Evolutionary conservation across 2,888 invertebrate genomes (phyloP), one percentile per base, ranked within the genome.

Genomic region (Parnassius mnemosyne): DNA sequence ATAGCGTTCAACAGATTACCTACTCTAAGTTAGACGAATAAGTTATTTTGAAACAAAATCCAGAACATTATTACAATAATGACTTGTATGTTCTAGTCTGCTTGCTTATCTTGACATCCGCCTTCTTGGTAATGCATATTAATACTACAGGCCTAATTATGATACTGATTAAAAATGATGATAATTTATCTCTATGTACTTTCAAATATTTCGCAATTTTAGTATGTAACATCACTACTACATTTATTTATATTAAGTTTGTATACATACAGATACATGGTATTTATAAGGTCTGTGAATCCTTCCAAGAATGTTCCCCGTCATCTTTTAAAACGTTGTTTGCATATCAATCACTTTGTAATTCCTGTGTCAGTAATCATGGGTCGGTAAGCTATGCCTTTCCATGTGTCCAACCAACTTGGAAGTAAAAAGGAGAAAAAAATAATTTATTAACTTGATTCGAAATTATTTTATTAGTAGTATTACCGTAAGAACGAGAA

Each of bases 51-150:
- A 16, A 60, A 53, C 50, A 43, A 60, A 60, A 62, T 53, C 53
- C 53, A 53, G 56, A 25, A 44, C 52, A 57, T 53, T 62, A 62
- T 59, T 12, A 20, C 25, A 63, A 60, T 57, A 57, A 60, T 53
- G 47, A 49, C 43, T 56, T 64, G 57, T 55, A 34, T 66, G 64
- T 64, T 64, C 61, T 58, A 58, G 58, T 63, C 55, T 59, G 63
- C 46, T 57, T 53, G 53, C 57, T 66, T 68, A 70, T 69, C 69
- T 57, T 60, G 53, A 56, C 61, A 56, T 56, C 13, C 46, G 56
- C 46, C 52, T 51, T 56, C 56, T 52, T 56, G 54, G 41, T 58
- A 25, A 44, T 53, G 53, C 56, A 61, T 44, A 61, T 34, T 34
- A 25, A 25, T 25, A 25, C 25, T 52, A 55, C 16, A 47, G 55